A percentile compares a stretch with the other conserved stretches of the same genome.
These are phyloP conservation scores for Leiothrix lutea DNA, from an alignment of 2,113 vertebrate species.

Conservation along the genomic window DNA sequence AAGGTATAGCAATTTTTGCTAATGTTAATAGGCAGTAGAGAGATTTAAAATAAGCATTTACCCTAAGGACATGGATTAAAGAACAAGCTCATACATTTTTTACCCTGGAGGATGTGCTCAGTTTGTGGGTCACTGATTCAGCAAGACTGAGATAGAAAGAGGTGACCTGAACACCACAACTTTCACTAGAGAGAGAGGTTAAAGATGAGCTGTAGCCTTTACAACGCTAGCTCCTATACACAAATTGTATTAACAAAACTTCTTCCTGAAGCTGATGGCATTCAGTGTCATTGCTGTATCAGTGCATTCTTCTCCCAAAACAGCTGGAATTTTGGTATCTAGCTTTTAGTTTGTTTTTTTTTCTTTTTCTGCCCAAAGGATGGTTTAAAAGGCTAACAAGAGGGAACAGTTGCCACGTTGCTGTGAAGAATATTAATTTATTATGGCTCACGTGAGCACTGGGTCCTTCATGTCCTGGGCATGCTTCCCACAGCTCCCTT, in stretches of 20 bases:
- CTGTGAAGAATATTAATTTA: not conserved
- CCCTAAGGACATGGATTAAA: slow-evolving; percentile 27
- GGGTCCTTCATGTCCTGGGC: not conserved
- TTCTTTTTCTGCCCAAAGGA: not conserved
- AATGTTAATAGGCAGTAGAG: not conserved
- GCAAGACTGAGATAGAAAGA: not conserved
- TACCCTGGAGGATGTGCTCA: not conserved
- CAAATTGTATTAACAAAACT: not conserved
- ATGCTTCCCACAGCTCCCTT: not conserved
- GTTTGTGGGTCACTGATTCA: slow-evolving; percentile 29
- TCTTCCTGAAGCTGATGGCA: not conserved
- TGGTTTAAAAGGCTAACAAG: not conserved
- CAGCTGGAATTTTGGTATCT: not conserved
- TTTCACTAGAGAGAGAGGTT: not conserved
- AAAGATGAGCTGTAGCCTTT: not conserved
- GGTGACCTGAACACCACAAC: not conserved
- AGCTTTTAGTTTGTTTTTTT: not conserved
- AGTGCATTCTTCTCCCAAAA: not conserved
- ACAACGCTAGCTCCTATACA: not conserved
- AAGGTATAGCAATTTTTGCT: not conserved
- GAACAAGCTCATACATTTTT: slow-evolving; percentile 15
- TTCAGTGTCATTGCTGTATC: not conserved
- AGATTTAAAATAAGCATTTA: slow-evolving; percentile 28
- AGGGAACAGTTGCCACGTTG: not conserved
- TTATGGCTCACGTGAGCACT: not conserved